Evolutionary conservation across 2,797 vertebrate genomes (phyloP).

Genomic region (Meriones psammophilus): DNA sequence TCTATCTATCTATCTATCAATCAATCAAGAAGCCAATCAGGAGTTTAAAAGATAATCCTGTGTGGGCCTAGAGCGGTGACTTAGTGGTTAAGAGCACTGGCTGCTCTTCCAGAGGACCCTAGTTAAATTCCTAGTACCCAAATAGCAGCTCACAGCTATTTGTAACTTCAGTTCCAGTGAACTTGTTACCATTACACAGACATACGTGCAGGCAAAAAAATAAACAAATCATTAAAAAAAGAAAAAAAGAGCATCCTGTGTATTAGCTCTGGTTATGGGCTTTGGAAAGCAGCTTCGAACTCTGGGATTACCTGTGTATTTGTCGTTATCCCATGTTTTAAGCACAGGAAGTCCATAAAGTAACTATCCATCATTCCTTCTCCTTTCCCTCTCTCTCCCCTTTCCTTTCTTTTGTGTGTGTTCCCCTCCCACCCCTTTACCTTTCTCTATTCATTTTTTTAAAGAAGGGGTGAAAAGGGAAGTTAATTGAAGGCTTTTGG

Average conservation of each 20-base stretch:
- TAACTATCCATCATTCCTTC: not conserved
- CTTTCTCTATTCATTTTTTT: not conserved
- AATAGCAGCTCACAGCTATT: not conserved
- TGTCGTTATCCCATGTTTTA: not conserved
- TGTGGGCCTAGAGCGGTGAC: not conserved
- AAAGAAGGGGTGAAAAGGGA: not conserved
- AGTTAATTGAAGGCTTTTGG: not conserved
- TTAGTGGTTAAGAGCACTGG: not conserved
- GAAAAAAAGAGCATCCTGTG: not conserved
- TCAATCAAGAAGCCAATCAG: slow-evolving; percentile 25
- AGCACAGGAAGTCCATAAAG: not conserved
- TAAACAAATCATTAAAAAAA: not conserved
- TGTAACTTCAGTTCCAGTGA: not conserved
- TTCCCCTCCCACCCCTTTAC: not conserved
- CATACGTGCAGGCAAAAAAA: not conserved
- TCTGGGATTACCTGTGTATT: not conserved
- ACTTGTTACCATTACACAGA: not conserved
- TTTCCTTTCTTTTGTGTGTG: not conserved
- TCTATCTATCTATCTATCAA: not conserved
- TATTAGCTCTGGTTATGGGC: not conserved
- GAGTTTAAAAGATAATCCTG: not conserved
- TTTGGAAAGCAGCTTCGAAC: not conserved
- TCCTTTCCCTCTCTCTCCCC: no score
- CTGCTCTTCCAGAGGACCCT: not conserved
- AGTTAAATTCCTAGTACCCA: not conserved